Percentiles rank a stretch among this genome's conserved stretches.
phyloP scores from a whole-genome alignment of 1,140 invertebrate genomes.

The Ceratina japonica region DNA sequence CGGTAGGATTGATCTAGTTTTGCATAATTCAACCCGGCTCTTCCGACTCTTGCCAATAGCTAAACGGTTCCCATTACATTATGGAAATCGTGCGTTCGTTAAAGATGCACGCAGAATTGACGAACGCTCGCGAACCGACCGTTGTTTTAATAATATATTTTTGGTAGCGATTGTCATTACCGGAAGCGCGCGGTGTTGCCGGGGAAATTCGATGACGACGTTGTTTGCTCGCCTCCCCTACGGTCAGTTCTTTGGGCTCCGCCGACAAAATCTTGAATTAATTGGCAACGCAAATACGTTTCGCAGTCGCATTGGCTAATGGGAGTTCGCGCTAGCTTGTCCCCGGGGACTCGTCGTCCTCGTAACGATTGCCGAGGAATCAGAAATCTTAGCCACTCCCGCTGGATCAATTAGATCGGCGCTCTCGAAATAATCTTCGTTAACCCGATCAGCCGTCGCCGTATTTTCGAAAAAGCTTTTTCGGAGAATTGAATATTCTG shows the following conservation, averaged over 20 bases:
- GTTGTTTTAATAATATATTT: neutral
- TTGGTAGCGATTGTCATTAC: neutral
- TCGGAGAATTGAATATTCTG: slow-evolving; percentile 2
- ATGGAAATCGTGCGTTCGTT: slow-evolving; percentile 23
- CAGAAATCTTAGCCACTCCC: neutral
- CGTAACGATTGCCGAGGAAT: too few species aligned
- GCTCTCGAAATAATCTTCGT: neutral
- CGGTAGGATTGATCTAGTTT: neutral
- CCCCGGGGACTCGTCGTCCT: neutral
- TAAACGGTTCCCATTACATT: neutral
- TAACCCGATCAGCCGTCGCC: too few species aligned
- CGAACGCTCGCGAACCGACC: neutral
- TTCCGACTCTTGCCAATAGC: neutral
- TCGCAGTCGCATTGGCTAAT: neutral
- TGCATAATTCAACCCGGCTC: slow-evolving; percentile 14
- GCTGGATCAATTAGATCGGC: neutral
- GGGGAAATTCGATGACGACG: neutral
- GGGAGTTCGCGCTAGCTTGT: neutral
- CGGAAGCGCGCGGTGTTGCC: too few species aligned
- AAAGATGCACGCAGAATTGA: neutral
- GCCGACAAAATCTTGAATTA: slow-evolving; percentile 13
- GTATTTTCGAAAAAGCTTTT: neutral
- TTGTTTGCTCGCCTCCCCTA: neutral
- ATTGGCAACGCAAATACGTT: slow-evolving; percentile 25
- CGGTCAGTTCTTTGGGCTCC: neutral